Percentiles rank a stretch among this genome's conserved stretches.
These are phyloP conservation scores for Aleiodes alternator DNA, from an alignment of 2,888 invertebrate genomes.

Conservation along the genomic window DNA sequence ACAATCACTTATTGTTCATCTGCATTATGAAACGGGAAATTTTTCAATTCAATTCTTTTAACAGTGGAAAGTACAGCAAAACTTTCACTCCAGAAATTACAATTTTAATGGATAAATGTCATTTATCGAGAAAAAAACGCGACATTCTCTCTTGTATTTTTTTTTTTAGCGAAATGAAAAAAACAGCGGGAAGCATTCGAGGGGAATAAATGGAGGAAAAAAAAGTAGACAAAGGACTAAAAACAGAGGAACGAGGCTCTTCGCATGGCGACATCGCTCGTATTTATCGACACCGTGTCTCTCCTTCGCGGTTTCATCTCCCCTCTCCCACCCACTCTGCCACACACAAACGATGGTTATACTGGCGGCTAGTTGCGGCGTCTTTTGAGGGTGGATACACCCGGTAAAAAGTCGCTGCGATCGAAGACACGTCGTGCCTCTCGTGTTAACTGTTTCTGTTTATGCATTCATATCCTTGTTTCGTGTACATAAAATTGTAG, in stretches of 20 bases:
- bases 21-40: no score
- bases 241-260: conserved; percentile 48
- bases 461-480: conserved; percentile 74
- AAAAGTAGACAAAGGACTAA: conserved; percentile 33
- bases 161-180: conserved; percentile 14
- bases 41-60: not conserved
- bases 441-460: conserved; percentile 70
- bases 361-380: conserved; percentile 60
- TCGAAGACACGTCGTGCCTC: conserved; percentile 66
- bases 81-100: conserved; percentile 7
- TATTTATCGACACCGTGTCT: conserved; percentile 66
- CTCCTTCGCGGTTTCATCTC: conserved; percentile 3
- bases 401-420: conserved; percentile 57
- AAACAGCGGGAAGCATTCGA: conserved; percentile 38
- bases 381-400: conserved; percentile 66
- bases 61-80: not conserved
- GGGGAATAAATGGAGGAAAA: conserved; percentile 45
- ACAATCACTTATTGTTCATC: no score
- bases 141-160: not conserved
- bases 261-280: conserved; percentile 63
- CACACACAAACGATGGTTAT: conserved; percentile 52
- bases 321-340: conserved; percentile 34
- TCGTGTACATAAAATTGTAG: conserved; percentile 62
- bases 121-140: conserved; percentile 51
- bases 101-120: conserved; percentile 10